Conservation (phyloP, 2,113 vertebrate genomes). For the Chiloscyllium plagiosum region DNA sequence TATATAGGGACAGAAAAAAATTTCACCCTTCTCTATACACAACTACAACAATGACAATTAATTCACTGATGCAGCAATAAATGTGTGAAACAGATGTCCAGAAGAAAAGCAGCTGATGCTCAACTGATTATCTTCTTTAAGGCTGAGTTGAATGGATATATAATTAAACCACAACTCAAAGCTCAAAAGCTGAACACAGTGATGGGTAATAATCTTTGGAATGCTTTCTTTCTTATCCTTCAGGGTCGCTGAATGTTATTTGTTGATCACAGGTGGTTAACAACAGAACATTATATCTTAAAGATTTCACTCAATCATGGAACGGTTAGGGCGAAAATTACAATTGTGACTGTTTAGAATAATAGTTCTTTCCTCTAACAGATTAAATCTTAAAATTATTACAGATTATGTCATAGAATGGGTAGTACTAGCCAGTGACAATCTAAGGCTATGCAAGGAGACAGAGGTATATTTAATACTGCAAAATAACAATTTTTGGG, state of each 20-base stretch:
- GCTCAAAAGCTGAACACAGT: background rate
- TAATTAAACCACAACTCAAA: background rate
- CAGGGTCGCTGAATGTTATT: background rate
- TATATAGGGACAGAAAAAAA: background rate
- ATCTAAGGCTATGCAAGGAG: background rate
- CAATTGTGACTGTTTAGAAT: background rate
- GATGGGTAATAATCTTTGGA: background rate
- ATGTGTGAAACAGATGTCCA: background rate
- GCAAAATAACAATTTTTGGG: background rate
- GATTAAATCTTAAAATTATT: background rate
- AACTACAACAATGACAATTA: background rate
- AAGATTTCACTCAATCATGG: background rate
- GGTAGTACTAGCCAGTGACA: background rate
- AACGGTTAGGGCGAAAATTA: background rate
- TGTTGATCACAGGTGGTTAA: background rate
- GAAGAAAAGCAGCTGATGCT: background rate
- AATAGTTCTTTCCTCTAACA: background rate
- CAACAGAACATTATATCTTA: background rate
- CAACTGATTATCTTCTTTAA: background rate
- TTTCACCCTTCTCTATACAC: background rate
- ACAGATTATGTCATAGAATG: background rate
- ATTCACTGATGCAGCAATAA: background rate
- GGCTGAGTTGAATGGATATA: background rate
- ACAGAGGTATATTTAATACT: background rate
- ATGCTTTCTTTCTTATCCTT: background rate